Evolutionary conservation across 1,140 invertebrate genomes (phyloP), one percentile per base, ranked within the genome.

Genomic region (Pinna nobilis): DNA sequence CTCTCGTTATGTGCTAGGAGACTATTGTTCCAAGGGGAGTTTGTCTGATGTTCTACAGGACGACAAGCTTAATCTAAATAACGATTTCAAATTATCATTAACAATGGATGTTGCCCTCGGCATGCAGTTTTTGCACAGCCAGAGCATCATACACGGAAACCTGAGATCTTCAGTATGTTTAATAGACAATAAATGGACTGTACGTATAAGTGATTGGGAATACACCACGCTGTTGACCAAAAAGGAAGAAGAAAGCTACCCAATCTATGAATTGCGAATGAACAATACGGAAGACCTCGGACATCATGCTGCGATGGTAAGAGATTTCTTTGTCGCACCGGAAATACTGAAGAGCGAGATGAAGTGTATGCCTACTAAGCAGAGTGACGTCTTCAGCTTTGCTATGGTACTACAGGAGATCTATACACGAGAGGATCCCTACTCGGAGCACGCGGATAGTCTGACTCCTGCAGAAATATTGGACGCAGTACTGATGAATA

Each of bases 141-240:
- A 80, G 4, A 70, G 74, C n/a, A 66, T 86, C 25, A 63, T 82
- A 1, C 85, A 87, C 66, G 86, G 86, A 3, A 51, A 70, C 61
- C 79, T 88, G n/a, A 77, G 49, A 11, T 80, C 81, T 6, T 49
- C 68, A 20, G 74, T 55, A 47, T 86, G 85, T 61, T 44, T 84
- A 35, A 72, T 88, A 9, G 86, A 87, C 71, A 70, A 64, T 9
- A 65, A 77, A 39, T 87, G 86, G 86, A 82, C 79, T 0, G 84
- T 87, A 7, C 84, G 84, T 73, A 72, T 88, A 6, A 60, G 78
- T 13, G 80, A 84, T 20, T 86, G 85, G 85, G 82, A 83, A 69
- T 81, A 77, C 39, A 35, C 51, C 47, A 57, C 50, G 7, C 35
- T 83, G 15, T 53, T 76, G 15, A 59, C 55, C 13, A n/a, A n/a